These are phyloP conservation scores for Synodontis membranacea DNA, from an alignment of 2,113 vertebrate genomes.

Conservation along the genomic window DNA sequence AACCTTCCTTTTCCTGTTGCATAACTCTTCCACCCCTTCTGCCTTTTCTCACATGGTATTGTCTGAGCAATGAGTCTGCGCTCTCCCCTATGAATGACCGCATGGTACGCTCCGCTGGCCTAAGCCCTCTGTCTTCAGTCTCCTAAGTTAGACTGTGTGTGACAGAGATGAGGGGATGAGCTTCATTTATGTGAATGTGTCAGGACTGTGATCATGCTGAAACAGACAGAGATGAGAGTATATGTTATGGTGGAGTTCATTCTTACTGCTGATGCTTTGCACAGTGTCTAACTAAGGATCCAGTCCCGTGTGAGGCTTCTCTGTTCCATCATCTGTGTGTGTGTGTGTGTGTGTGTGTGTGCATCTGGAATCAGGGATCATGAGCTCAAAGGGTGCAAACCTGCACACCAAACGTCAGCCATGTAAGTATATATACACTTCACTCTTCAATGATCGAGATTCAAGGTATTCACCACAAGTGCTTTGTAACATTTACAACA, in stretches of 20 bases:
- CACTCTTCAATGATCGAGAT: neutral
- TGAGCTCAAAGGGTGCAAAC: constrained; percentile 71
- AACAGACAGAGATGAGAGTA: constrained; percentile 25
- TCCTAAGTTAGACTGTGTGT: constrained; percentile 44
- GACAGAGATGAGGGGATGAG: constrained; percentile 1
- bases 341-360: constrained; percentile 19
- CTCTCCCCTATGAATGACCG: constrained; percentile 64
- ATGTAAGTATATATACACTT: constrained; percentile 66
- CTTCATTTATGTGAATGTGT: constrained; percentile 47
- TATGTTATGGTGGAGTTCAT: constrained; percentile 47
- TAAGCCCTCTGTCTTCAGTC: constrained; percentile 31
- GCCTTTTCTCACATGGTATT: neutral
- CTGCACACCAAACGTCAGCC: constrained; percentile 65
- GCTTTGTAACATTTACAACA: neutral
- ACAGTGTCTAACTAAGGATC: constrained; percentile 40
- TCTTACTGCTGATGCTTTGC: constrained; percentile 47
- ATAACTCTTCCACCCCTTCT: constrained; percentile 22
- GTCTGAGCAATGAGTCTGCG: neutral
- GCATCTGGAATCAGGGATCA: constrained; percentile 53
- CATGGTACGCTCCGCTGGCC: constrained; percentile 60
- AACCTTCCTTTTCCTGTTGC: constrained; percentile 58
- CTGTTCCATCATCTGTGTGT: constrained; percentile 35
- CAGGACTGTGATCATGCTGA: constrained; percentile 33
- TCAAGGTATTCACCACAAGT: neutral
- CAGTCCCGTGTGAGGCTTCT: constrained; percentile 6